Percentiles rank a stretch among this genome's conserved stretches.
Conservation (phyloP, 2,888 invertebrate genomes). For the Andrena dorsata region DNA sequence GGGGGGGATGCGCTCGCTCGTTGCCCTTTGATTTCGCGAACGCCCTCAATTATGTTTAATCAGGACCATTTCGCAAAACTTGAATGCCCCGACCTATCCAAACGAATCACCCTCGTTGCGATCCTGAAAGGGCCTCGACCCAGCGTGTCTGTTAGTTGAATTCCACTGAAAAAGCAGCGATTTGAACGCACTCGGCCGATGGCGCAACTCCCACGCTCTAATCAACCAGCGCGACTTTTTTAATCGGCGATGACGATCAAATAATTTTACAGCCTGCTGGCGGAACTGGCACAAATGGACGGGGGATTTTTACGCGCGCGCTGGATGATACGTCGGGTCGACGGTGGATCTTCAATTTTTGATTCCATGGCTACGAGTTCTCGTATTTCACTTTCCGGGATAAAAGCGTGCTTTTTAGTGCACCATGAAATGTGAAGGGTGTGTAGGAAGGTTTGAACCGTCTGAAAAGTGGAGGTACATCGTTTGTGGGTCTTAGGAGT, state of each 20-base stretch:
- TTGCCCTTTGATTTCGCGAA: slow-evolving; percentile 20
- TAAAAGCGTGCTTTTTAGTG: neutral
- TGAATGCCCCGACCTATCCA: neutral
- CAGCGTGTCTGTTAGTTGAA: neutral
- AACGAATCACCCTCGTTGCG: neutral
- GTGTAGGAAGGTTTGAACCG: neutral
- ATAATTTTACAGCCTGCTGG: neutral
- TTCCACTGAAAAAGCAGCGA: neutral
- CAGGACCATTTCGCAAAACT: slow-evolving; percentile 29
- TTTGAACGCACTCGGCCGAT: neutral
- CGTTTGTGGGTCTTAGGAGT: no score
- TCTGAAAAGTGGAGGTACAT: neutral
- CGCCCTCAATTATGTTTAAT: slow-evolving; percentile 14
- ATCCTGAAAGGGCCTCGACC: neutral
- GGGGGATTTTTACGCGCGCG: neutral
- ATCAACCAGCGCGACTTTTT: slow-evolving; percentile 12
- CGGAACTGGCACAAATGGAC: no score
- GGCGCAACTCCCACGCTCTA: slow-evolving; percentile 4
- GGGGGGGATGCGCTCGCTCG: neutral
- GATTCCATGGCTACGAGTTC: neutral
- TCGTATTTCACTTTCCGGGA: neutral
- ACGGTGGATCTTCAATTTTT: slow-evolving; percentile 3
- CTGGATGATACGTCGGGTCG: neutral
- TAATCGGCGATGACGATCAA: slow-evolving; percentile 12
- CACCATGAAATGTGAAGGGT: neutral